phyloP scores from a whole-genome alignment of 2,113 vertebrate genomes.

The Ciconia maguari region DNA sequence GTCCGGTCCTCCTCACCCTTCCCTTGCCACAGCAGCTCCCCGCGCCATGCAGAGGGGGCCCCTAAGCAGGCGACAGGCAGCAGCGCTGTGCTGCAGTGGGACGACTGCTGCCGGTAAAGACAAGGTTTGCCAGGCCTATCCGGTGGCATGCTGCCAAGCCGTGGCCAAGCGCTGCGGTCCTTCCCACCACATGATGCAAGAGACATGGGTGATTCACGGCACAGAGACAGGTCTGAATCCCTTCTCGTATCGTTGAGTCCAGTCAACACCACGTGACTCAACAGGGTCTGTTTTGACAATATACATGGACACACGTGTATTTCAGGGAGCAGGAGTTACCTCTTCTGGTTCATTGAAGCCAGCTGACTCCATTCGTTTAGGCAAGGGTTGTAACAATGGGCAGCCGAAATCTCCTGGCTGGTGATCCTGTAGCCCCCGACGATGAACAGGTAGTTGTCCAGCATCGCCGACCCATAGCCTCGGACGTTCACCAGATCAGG shows the following conservation, averaged over 20 bases:
- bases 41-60: rapidly evolving
- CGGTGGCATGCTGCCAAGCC: background rate
- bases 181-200: background rate
- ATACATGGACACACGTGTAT: background rate
- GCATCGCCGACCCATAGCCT: constrained; percentile 84
- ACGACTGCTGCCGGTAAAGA: background rate
- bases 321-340: constrained; percentile 71
- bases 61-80: no score
- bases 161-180: rapidly evolving
- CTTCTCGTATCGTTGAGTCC: rapidly evolving
- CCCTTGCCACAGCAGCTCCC: background rate
- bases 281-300: background rate
- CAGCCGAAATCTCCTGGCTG: constrained; percentile 90
- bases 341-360: constrained; percentile 94
- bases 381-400: constrained; percentile 93
- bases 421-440: constrained; percentile 89
- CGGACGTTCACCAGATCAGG: constrained; percentile 87
- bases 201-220: background rate
- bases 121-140: background rate
- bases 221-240: background rate
- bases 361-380: constrained; percentile 89
- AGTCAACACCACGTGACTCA: background rate
- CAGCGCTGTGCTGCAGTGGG: background rate
- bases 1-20: background rate
- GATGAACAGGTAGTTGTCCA: constrained; percentile 95